Evolutionary conservation across 2,113 vertebrate species (phyloP).

Genomic region (Paradoxurus hermaphroditus): DNA sequence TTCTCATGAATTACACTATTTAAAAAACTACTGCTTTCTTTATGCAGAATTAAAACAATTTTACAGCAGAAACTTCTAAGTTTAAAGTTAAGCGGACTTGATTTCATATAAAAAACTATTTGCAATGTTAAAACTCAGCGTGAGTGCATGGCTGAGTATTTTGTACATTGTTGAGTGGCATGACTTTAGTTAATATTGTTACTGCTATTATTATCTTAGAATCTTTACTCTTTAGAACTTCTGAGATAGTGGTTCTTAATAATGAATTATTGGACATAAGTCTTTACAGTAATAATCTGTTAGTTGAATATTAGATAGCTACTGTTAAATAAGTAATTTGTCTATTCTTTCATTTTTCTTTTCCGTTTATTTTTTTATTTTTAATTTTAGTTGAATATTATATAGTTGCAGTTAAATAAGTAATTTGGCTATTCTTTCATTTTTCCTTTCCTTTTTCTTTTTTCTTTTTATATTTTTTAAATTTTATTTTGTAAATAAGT

Average conservation of each 20-base stretch:
- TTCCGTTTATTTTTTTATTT: too few relatives aligned
- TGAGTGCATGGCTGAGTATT: not conserved
- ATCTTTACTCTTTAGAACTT: constrained; percentile 24
- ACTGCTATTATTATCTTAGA: not conserved
- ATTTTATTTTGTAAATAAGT: constrained; percentile 38
- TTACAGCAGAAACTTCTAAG: not conserved
- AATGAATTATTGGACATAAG: not conserved
- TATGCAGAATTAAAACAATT: not conserved
- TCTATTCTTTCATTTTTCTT: constrained; percentile 29
- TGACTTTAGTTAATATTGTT: not conserved
- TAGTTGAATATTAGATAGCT: not conserved
- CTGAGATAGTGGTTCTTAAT: not conserved
- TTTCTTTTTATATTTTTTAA: not conserved
- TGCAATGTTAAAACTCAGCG: not conserved
- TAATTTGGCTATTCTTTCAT: constrained; percentile 30
- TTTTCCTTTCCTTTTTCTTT: not conserved
- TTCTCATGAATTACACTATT: not conserved
- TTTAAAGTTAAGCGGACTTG: not conserved
- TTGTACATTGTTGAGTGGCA: not conserved
- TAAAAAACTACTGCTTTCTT: not conserved
- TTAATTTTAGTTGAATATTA: not conserved
- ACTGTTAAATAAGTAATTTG: constrained; percentile 15
- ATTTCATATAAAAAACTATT: not conserved
- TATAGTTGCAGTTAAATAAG: constrained; percentile 10
- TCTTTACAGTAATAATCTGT: not conserved